Conservation (phyloP, 1,140 invertebrate species). For the Drosophila simulans region DNA sequence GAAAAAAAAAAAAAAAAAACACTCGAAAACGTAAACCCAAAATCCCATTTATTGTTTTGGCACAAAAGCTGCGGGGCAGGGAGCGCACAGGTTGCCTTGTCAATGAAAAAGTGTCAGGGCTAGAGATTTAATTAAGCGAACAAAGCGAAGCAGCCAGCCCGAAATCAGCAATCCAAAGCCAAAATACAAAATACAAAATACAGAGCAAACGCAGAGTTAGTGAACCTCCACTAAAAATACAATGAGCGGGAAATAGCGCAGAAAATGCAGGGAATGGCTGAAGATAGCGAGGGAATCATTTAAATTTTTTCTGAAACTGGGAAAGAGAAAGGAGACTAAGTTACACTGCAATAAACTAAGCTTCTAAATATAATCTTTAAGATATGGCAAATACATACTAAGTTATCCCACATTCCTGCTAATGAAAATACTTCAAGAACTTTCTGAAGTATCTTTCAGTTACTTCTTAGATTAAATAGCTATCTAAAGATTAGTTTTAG, state of each 20-base stretch:
- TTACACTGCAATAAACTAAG: constrained; percentile 4
- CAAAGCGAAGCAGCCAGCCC: constrained; percentile 46
- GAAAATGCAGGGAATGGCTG: constrained; percentile 34
- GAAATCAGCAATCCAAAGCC: constrained; percentile 10
- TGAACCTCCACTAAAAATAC: constrained; percentile 53
- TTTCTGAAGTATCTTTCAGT: too few relatives aligned
- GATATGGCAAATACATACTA: too few relatives aligned
- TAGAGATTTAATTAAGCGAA: constrained; percentile 80
- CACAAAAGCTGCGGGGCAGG: constrained; percentile 20
- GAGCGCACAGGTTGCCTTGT: constrained; percentile 63
- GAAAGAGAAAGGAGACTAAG: constrained; percentile 40
- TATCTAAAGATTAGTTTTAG: not conserved
- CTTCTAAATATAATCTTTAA: too few relatives aligned
- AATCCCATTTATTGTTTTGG: constrained; percentile 73
- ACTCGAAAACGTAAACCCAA: constrained; percentile 54
- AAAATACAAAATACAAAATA: constrained; percentile 9
- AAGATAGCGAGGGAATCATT: constrained; percentile 12
- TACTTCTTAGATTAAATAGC: not conserved
- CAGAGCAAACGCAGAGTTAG: constrained; percentile 39
- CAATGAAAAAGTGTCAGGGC: constrained; percentile 82
- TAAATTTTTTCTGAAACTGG: constrained; percentile 18
- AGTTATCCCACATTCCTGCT: too few relatives aligned
- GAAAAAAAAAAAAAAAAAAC: constrained; percentile 66
- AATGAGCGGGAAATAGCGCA: constrained; percentile 40
- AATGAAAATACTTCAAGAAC: too few relatives aligned